Evolutionary conservation across 2,888 invertebrate species (phyloP), one percentile per base, ranked within the genome.

Genomic region (Antitype chi): DNA sequence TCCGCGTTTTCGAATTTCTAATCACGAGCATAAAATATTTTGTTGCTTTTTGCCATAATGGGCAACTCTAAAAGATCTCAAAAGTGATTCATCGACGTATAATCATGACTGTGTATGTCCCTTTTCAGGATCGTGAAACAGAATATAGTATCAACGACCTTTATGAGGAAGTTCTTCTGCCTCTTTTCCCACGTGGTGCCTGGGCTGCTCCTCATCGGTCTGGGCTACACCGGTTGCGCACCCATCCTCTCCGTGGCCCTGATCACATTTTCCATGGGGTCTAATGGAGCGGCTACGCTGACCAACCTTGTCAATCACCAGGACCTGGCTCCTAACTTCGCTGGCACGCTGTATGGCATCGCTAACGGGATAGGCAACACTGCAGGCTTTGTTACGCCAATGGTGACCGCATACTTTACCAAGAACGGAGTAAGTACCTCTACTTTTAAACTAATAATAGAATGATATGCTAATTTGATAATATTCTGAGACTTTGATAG

Each of bases 251-350:
- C 97, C 52, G 97, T 98, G 15, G 97, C 97, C 4, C 95, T 98
- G n/a, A 97, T 98, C 88, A 97, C 98, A 0, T 94, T 98, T 85
- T 98, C 98, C 0, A 95, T 98, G 92, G 98, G 98, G 0, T 97
- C 97, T 25, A 97, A 97, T 84, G 97, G 97, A 0, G 97, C 97
- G 2, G 97, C 97, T 0, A 97, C 97, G 0, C 93, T 97, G 23
- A 97, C 97, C 5, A 97, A 97, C 90, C 92, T 97, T 83, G 97
- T 97, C 82, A 97, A 97, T 87, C 96, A 98, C 59, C 98, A 98
- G 91, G 98, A 98, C 92, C 93, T 98, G 80, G 98, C 98, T 0
- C 98, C 98, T 0, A 98, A 98, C 92, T 98, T 97, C 90, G 98
- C 98, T 0, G 98, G 98, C 2, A 98, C 98, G 0, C 89, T 98